phyloP scores from a whole-genome alignment of 1,140 invertebrate species.

The Saccostrea glomerata region DNA sequence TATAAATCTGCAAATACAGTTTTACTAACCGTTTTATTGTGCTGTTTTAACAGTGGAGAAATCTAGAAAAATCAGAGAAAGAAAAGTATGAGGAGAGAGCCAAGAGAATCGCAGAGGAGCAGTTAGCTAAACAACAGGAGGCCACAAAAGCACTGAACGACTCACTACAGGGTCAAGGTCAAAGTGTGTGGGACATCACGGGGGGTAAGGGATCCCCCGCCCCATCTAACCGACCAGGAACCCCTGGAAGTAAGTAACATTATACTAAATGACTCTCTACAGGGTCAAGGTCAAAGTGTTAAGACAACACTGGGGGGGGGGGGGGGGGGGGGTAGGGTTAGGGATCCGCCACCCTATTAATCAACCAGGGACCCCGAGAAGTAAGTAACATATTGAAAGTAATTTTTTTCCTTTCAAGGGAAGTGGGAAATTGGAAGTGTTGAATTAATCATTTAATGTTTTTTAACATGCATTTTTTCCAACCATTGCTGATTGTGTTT shows the following conservation, averaged over 20 bases:
- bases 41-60: constrained; percentile 87
- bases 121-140: constrained; percentile 74
- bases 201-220: constrained; percentile 55
- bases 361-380: too few relatives aligned
- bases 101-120: constrained; percentile 72
- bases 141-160: constrained; percentile 74
- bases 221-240: constrained; percentile 49
- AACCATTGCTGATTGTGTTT: too few relatives aligned
- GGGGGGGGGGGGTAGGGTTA: too few relatives aligned
- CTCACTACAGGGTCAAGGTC: constrained; percentile 67
- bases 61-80: constrained; percentile 91
- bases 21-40: background rate
- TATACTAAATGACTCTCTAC: background rate
- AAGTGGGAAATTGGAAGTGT: too few relatives aligned
- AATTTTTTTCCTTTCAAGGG: too few relatives aligned
- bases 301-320: too few relatives aligned
- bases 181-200: constrained; percentile 65
- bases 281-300: too few relatives aligned
- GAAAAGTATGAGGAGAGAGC: constrained; percentile 89
- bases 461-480: too few relatives aligned
- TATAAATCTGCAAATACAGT: too few relatives aligned
- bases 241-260: constrained; percentile 50
- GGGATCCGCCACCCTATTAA: too few relatives aligned
- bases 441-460: too few relatives aligned
- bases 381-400: too few relatives aligned